Evolutionary conservation across 1,140 invertebrate genomes (phyloP).

Genomic region (Gyrodactylus bullatarudis): DNA sequence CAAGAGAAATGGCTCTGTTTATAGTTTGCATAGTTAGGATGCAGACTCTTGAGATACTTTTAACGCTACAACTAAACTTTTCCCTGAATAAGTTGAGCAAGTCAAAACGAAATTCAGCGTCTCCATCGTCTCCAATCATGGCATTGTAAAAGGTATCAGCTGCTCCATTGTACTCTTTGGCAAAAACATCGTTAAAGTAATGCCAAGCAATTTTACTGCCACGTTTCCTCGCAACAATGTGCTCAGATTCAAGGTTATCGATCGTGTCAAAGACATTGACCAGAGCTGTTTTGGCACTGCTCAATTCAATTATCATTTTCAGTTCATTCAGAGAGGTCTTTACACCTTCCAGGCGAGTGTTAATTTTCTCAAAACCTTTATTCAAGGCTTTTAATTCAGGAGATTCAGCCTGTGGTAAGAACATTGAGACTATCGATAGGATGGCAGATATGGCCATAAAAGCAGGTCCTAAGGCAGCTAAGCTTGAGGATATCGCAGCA

Average conservation of each 20-base stretch:
- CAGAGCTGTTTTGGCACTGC: neutral
- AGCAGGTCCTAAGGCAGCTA: neutral
- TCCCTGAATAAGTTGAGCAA: neutral
- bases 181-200: neutral
- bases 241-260: neutral
- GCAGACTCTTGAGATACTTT: neutral
- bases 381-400: slow-evolving; percentile 3
- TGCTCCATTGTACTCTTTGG: neutral
- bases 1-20: neutral
- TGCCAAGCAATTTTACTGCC: neutral
- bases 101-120: neutral
- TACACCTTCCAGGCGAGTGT: neutral
- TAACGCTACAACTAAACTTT: neutral
- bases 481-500: neutral
- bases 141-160: neutral
- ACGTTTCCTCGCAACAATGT: neutral
- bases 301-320: slow-evolving; percentile 3
- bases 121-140: neutral
- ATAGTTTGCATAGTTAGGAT: neutral
- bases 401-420: neutral
- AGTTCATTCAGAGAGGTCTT: neutral
- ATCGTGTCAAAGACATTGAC: neutral
- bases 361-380: neutral
- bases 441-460: slow-evolving; percentile 1
- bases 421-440: neutral